These are phyloP conservation scores for Manis crassicaudata DNA, from an alignment of 2,797 vertebrate genomes.

Conservation along the genomic window DNA sequence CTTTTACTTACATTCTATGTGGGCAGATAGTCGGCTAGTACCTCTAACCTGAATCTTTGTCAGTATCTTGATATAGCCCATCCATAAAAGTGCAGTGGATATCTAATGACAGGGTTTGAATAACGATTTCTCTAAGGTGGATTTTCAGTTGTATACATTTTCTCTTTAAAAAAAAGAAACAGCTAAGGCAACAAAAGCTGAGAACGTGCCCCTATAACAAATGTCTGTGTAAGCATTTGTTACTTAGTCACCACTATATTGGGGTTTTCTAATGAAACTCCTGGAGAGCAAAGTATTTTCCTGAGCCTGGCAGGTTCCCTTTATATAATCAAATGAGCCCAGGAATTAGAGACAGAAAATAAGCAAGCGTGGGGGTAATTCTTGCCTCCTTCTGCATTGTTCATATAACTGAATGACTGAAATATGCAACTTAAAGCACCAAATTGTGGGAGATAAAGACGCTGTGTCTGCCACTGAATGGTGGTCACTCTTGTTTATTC, in stretches of 20 bases:
- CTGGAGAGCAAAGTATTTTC: neutral
- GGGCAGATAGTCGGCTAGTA: neutral
- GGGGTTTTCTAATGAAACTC: slow-evolving; percentile 24
- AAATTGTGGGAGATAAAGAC: neutral
- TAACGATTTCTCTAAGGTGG: neutral
- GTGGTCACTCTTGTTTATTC: slow-evolving; percentile 25
- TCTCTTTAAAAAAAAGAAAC: neutral
- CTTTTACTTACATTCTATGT: neutral
- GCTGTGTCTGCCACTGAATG: neutral
- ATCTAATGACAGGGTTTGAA: neutral
- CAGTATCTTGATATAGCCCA: neutral
- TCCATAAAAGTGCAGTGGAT: neutral
- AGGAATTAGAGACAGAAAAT: slow-evolving; percentile 15
- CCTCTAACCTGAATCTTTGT: neutral
- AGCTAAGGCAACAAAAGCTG: neutral
- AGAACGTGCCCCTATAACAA: neutral
- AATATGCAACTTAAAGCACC: neutral
- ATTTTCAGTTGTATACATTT: slow-evolving; percentile 15
- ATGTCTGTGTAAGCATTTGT: slow-evolving; percentile 4
- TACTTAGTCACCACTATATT: neutral
- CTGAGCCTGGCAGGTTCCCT: neutral
- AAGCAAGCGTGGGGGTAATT: neutral
- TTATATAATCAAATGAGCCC: neutral
- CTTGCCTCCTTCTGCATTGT: neutral
- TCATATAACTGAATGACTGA: neutral